Evolutionary conservation across 2,888 invertebrate species (phyloP).

Genomic region (Andrena bicolor): DNA sequence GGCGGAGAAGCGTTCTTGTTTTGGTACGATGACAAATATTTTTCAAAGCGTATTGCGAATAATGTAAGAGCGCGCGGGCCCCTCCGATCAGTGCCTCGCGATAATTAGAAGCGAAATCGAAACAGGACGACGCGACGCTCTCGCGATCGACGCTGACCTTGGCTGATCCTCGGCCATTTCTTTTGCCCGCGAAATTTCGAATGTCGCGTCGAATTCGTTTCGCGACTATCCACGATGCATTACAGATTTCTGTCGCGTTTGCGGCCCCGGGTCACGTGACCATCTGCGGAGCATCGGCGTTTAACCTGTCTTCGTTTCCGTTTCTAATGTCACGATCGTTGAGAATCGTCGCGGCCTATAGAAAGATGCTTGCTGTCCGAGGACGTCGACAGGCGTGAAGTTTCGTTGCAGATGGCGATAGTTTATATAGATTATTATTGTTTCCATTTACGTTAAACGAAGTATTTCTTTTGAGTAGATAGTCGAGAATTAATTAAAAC

Average conservation of each 20-base stretch:
- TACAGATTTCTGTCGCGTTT: neutral
- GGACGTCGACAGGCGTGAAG: constrained; percentile 35
- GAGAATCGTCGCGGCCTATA: constrained; percentile 54
- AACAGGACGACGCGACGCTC: constrained; percentile 9
- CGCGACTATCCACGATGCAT: neutral
- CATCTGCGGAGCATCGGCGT: neutral
- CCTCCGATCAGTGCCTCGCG: constrained; percentile 52
- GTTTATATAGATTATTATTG: constrained; percentile 48
- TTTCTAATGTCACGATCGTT: constrained; percentile 41
- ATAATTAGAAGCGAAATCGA: constrained; percentile 33
- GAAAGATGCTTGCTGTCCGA: constrained; percentile 42
- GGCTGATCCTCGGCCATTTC: constrained; percentile 24
- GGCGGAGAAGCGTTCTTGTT: constrained; percentile 23
- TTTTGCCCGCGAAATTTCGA: constrained; percentile 42
- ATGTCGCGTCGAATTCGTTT: constrained; percentile 6
- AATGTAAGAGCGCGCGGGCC: constrained; percentile 9
- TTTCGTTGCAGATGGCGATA: constrained; percentile 55
- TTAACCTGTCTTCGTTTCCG: constrained; percentile 27
- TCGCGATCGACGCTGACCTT: constrained; percentile 26
- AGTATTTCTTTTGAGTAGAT: constrained; percentile 77
- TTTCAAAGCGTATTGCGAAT: constrained; percentile 48
- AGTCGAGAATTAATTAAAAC: constrained; percentile 78
- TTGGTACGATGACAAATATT: constrained; percentile 53
- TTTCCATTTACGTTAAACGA: constrained; percentile 61
- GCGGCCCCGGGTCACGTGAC: constrained; percentile 39